Conservation (phyloP, 2,888 invertebrate genomes). For the Chironomus riparius region DNA sequence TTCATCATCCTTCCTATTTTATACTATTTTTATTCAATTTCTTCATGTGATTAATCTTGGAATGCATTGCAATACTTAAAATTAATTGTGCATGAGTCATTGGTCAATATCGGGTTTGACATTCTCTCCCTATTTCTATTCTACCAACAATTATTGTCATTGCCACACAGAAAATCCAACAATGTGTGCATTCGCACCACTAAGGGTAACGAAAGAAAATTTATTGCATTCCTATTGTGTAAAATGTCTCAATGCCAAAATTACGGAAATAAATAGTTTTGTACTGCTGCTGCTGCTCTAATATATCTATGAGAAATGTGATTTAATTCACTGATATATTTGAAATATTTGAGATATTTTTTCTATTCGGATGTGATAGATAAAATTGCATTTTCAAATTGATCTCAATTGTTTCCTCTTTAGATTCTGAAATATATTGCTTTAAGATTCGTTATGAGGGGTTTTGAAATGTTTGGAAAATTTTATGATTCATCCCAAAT, state of each 20-base stretch:
- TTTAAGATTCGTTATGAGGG: no score
- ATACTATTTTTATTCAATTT: neutral
- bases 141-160: neutral
- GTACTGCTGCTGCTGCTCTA: neutral
- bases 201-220: neutral
- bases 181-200: no score
- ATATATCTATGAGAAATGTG: neutral
- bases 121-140: neutral
- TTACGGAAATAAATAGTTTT: neutral
- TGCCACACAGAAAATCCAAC: neutral
- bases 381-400: no score
- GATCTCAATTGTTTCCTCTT: no score
- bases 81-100: slow-evolving; percentile 23
- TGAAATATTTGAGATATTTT: no score
- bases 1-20: neutral
- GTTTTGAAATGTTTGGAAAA: no score
- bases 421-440: no score
- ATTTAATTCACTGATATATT: slow-evolving; percentile 9
- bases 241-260: slow-evolving; percentile 21
- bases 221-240: slow-evolving; percentile 19
- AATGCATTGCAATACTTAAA: slow-evolving; percentile 5
- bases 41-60: slow-evolving; percentile 3
- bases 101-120: slow-evolving; percentile 14
- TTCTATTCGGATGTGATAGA: no score
- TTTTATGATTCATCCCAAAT: no score